phyloP scores from a whole-genome alignment of 1,140 invertebrate species.

The Cydia pomonella region DNA sequence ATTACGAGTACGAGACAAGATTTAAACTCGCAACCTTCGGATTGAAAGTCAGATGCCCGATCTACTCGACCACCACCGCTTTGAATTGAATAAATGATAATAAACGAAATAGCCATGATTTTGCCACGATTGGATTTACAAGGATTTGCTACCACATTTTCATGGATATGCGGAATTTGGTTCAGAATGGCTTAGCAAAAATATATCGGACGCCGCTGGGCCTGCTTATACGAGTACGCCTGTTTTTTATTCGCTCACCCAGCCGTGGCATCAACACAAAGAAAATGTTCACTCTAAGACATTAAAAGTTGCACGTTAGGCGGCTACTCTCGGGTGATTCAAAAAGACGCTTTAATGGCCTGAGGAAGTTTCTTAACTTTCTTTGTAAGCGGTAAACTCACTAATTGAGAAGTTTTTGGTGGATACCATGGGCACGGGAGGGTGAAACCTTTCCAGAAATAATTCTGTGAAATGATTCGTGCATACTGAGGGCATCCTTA shows the following conservation, averaged over 20 bases:
- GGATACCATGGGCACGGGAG: constrained; percentile 35
- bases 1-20: too few species aligned
- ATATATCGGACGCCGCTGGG: not conserved
- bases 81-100: too few species aligned
- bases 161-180: not conserved
- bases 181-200: not conserved
- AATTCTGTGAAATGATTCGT: not conserved
- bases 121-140: too few species aligned
- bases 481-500: not conserved
- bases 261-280: constrained; percentile 46
- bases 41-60: too few species aligned
- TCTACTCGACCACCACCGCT: too few species aligned
- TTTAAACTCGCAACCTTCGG: too few species aligned
- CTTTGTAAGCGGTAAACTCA: constrained; percentile 56
- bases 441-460: constrained; percentile 4
- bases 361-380: constrained; percentile 52
- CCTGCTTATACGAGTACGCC: not conserved
- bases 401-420: constrained; percentile 62
- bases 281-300: constrained; percentile 49
- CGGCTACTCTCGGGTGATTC: constrained; percentile 50
- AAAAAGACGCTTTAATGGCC: constrained; percentile 61
- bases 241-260: constrained; percentile 45
- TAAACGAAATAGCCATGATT: too few species aligned
- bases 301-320: constrained; percentile 62
- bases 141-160: too few species aligned